Evolutionary conservation across 2,888 invertebrate species (phyloP).

Genomic region (Thalpophila matura): DNA sequence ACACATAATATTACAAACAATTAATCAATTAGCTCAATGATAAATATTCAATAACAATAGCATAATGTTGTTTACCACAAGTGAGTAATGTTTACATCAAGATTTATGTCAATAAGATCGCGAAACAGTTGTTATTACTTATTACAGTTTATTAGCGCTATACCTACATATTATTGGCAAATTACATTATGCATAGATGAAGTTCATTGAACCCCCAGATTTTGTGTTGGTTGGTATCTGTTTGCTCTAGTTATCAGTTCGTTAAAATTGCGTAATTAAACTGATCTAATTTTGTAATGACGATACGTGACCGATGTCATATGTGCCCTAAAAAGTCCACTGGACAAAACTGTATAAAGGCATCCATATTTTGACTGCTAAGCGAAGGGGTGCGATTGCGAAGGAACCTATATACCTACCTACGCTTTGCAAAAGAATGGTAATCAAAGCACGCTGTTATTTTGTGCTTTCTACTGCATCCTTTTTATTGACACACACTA

Average conservation of each 20-base stretch:
- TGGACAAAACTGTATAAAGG: not conserved
- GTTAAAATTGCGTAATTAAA: slow-evolving; percentile 72
- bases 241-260: slow-evolving; percentile 70
- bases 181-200: slow-evolving; percentile 34
- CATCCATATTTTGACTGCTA: not conserved
- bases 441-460: too few species aligned
- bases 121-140: slow-evolving; percentile 29
- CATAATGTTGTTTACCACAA: slow-evolving; percentile 29
- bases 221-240: slow-evolving; percentile 63
- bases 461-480: too few species aligned
- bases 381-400: not conserved
- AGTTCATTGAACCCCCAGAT: slow-evolving; percentile 72
- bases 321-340: not conserved
- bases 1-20: slow-evolving; percentile 10
- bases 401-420: too few species aligned
- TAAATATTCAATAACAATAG: too few species aligned
- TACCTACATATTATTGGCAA: slow-evolving; percentile 26
- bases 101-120: slow-evolving; percentile 42
- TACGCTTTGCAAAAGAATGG: too few species aligned
- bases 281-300: slow-evolving; percentile 63
- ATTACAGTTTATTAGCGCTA: not conserved
- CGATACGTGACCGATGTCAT: slow-evolving; percentile 66
- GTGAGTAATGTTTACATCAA: slow-evolving; percentile 26
- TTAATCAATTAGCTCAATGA: slow-evolving; percentile 17
- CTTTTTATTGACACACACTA: too few species aligned